phyloP scores from a whole-genome alignment of 2,888 invertebrate species.

The Ennomos fuscantarius region DNA sequence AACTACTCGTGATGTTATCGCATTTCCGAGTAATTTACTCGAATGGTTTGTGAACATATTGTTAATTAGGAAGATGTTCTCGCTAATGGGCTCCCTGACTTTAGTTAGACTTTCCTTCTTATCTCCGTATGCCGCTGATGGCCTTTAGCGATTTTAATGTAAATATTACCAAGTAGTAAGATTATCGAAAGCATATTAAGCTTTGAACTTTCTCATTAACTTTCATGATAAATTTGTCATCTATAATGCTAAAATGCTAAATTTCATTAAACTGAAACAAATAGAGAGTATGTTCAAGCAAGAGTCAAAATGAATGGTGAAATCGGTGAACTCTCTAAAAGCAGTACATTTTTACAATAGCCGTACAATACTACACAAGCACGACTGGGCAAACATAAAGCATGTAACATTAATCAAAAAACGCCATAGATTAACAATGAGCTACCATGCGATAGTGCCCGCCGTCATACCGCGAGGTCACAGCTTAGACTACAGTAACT shows the following conservation, averaged over 20 bases:
- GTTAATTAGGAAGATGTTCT: constrained; percentile 40
- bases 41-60: constrained; percentile 27
- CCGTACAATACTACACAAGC: constrained; percentile 9
- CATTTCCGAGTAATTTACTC: constrained; percentile 17
- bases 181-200: constrained; percentile 2
- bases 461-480: constrained; percentile 10
- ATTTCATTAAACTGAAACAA: no score
- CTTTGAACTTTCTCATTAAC: constrained; percentile 10
- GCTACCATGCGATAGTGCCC: constrained; percentile 12
- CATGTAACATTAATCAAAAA: constrained; percentile 26
- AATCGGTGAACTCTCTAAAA: constrained; percentile 6
- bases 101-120: constrained; percentile 25
- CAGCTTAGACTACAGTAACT: constrained; percentile 41
- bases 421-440: constrained; percentile 10
- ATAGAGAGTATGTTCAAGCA: no score
- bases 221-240: neutral
- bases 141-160: constrained; percentile 30
- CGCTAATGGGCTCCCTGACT: constrained; percentile 34
- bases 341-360: constrained; percentile 2
- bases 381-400: constrained; percentile 16
- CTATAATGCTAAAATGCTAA: neutral
- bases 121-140: constrained; percentile 33
- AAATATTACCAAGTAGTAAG: constrained; percentile 14
- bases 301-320: constrained; percentile 3
- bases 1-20: constrained; percentile 6